Base-by-base conservation (phyloP, 2,797 vertebrate species). In the Epinephelus malabaricus region DNA sequence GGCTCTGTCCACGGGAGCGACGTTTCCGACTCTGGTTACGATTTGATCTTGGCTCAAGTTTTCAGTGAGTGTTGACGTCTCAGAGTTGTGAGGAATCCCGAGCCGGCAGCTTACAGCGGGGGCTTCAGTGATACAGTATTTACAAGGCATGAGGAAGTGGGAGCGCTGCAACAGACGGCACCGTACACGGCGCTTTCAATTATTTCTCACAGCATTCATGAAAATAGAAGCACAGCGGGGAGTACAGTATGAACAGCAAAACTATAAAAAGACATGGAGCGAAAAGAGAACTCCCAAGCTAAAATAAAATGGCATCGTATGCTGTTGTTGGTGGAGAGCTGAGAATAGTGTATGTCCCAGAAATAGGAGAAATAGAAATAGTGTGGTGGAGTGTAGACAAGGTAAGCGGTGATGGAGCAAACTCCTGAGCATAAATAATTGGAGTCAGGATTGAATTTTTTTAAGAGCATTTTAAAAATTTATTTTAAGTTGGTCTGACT, bases 171-270 rank as follows among this genome's bases (percentile, higher is more conserved):
- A 90, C 89, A 91, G 87, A 92, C 88, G 88, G 83, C 88, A 67
- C 49, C 69, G 74, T 82, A 82, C 87, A 68, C 78, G 50, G 84
- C 68, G 76, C 91, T 94, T 93, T 93, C 92, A 94, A 94, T 94
- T 94, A 93, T 94, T 94, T 93, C 92, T 93, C 92, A 86, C 91
- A 91, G 92, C 90, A 89, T 93, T 93, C 86, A 91, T 91, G 89
- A 86, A 92, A 94, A 94, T 92, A 93, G 91, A 91, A 85, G 84
- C 92, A 79, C 93, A 88, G 90, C 78, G 38, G 92, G 93, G 92
- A 87, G 87, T 83, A 86, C 84, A 89, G 85, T 85, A 86, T 72
- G 87, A 92, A 92, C 86, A 85, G 89, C 86, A 86, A 86, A 92
- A 91, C 90, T 93, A 93, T 89, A 93, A 92, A 94, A 93, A 93